Conservation (phyloP, 1,140 invertebrate species). For the Anadara kagoshimensis region DNA sequence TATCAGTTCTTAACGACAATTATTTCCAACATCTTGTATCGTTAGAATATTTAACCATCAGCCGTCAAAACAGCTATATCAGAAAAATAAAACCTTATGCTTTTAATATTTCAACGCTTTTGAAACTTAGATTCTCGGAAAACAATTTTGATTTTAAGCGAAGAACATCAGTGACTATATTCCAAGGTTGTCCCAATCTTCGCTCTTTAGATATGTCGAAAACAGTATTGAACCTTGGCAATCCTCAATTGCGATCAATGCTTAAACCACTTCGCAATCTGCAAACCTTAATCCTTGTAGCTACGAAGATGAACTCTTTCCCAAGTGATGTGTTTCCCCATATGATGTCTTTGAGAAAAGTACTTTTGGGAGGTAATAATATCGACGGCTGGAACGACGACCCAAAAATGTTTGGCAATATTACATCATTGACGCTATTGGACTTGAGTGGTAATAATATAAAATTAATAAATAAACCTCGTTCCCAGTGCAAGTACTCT, state of each 20-base stretch:
- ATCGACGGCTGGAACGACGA: constrained; percentile 11
- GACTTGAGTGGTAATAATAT: constrained; percentile 24
- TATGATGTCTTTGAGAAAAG: background rate
- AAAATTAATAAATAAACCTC: constrained; percentile 13
- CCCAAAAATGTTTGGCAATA: constrained; percentile 1
- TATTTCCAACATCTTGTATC: background rate
- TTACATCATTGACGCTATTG: constrained; percentile 2
- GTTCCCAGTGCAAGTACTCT: background rate
- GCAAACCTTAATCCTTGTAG: background rate
- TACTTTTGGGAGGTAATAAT: constrained; percentile 8
- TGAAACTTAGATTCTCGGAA: background rate
- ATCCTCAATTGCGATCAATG: background rate
- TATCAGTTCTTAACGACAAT: background rate
- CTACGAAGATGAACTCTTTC: constrained; percentile 1
- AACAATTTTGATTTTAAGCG: constrained; percentile 4
- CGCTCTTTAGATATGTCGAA: constrained; percentile 10
- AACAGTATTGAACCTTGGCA: constrained; percentile 6
- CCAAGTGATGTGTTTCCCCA: constrained; percentile 12
- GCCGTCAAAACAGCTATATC: background rate
- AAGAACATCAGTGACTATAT: background rate
- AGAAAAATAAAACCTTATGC: background rate
- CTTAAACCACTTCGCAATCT: constrained; percentile 13
- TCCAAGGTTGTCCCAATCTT: background rate
- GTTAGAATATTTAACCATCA: background rate
- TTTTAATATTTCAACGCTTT: background rate